Percentiles rank a stretch among this genome's conserved stretches.
Conservation (phyloP, 2,888 invertebrate genomes). For the Drosophila borealis region DNA sequence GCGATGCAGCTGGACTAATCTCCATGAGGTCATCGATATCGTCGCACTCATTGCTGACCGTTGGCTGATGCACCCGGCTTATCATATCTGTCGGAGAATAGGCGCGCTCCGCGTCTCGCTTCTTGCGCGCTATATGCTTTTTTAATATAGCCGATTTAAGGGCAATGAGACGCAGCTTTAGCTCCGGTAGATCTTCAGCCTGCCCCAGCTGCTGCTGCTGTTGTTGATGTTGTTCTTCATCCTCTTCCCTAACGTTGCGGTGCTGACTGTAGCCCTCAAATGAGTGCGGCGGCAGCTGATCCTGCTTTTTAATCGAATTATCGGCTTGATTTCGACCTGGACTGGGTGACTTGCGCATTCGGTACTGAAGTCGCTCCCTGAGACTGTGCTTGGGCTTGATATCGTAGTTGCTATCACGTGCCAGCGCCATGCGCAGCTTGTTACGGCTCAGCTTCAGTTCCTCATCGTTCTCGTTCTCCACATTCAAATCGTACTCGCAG, state of each 20-base stretch:
- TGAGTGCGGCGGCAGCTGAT: conserved; percentile 2
- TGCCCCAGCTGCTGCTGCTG: conserved; percentile 58
- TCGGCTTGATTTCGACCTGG: conserved; percentile 6
- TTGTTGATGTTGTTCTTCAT: conserved; percentile 60
- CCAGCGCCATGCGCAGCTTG: conserved; percentile 78
- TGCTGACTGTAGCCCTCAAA: conserved; percentile 19
- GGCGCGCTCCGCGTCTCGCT: conserved; percentile 82
- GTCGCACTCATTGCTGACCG: conserved; percentile 52
- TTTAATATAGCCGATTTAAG: conserved; percentile 84
- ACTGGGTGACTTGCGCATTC: conserved; percentile 51
- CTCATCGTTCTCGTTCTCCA: conserved; percentile 45
- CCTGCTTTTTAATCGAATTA: conserved; percentile 5
- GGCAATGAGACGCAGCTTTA: conserved; percentile 82
- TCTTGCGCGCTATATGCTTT: conserved; percentile 83
- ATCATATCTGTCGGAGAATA: conserved; percentile 85
- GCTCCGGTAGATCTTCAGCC: conserved; percentile 48
- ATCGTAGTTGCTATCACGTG: conserved; percentile 51
- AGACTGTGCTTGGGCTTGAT: conserved; percentile 62
- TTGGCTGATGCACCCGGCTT: conserved; percentile 65
- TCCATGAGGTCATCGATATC: conserved; percentile 77
- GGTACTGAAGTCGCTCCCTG: conserved; percentile 59
- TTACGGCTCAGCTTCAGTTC: conserved; percentile 70
- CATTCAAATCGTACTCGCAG: conserved; percentile 48
- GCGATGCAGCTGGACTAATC: conserved; percentile 84
- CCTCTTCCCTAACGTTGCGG: conserved; percentile 7